Conservation (phyloP, 1,140 invertebrate genomes). For the Mizuhopecten yessoensis region DNA sequence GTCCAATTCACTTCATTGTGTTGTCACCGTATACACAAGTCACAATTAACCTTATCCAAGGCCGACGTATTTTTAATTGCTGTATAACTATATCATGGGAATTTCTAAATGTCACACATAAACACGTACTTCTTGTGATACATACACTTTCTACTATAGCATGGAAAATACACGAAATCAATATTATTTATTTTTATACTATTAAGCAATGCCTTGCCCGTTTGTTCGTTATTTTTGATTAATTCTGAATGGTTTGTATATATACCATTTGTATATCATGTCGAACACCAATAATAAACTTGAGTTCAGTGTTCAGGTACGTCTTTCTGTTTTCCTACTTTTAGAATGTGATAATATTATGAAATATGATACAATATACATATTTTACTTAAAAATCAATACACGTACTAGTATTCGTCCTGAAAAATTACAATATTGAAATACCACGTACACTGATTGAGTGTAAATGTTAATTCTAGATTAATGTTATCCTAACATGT, state of each 20-base stretch:
- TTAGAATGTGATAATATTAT: background rate
- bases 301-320: background rate
- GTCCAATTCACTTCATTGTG: slow-evolving; percentile 19
- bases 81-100: background rate
- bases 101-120: too few species aligned
- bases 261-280: too few species aligned
- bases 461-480: background rate
- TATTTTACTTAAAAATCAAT: background rate
- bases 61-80: background rate
- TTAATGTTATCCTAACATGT: background rate
- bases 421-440: background rate
- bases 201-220: too few species aligned
- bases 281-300: background rate
- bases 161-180: background rate
- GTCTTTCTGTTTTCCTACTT: background rate
- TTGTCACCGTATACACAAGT: background rate
- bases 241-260: background rate
- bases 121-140: too few species aligned
- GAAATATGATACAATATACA: background rate
- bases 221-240: too few species aligned
- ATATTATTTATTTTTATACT: too few species aligned
- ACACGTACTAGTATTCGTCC: background rate
- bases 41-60: background rate
- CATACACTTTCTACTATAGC: too few species aligned
- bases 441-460: background rate